Conservation (phyloP, 2,888 invertebrate species). For the Miltochrista miniata region DNA sequence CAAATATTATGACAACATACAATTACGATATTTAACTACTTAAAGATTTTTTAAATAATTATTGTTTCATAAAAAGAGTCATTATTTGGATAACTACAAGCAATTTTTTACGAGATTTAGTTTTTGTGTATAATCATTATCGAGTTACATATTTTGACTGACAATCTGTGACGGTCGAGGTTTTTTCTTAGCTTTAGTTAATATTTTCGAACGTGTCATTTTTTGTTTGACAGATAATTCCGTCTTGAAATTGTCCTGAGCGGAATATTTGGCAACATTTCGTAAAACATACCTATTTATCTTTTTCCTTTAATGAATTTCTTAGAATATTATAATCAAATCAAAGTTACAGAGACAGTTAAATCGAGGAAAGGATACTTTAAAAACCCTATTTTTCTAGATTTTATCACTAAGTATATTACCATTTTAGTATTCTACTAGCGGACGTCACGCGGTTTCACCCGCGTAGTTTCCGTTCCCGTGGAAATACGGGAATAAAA, state of each 20-base stretch:
- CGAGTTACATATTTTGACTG: conserved; percentile 45
- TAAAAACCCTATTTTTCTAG: too few species aligned
- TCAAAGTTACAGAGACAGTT: background rate
- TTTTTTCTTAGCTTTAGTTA: conserved; percentile 39
- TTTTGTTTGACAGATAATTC: conserved; percentile 39
- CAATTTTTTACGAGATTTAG: conserved; percentile 20
- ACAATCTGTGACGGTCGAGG: conserved; percentile 40
- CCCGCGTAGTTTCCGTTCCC: too few species aligned
- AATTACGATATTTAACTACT: background rate
- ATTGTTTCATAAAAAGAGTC: conserved; percentile 9
- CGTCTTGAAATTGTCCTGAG: conserved; percentile 23
- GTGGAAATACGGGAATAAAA: too few species aligned
- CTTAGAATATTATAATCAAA: too few species aligned
- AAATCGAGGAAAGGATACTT: background rate
- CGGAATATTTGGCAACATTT: conserved; percentile 22
- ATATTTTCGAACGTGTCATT: conserved; percentile 37
- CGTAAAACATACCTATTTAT: background rate
- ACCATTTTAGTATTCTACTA: too few species aligned
- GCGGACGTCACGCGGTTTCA: too few species aligned
- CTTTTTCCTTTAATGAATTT: too few species aligned
- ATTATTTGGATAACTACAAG: conserved; percentile 34
- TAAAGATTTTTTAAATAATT: conserved; percentile 5
- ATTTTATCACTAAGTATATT: too few species aligned
- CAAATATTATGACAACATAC: too few species aligned
- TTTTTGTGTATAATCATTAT: conserved; percentile 40